A percentile compares a stretch with the other conserved stretches of the same genome.
Conservation (phyloP, 2,888 invertebrate species). For the Teleogryllus oceanicus region DNA sequence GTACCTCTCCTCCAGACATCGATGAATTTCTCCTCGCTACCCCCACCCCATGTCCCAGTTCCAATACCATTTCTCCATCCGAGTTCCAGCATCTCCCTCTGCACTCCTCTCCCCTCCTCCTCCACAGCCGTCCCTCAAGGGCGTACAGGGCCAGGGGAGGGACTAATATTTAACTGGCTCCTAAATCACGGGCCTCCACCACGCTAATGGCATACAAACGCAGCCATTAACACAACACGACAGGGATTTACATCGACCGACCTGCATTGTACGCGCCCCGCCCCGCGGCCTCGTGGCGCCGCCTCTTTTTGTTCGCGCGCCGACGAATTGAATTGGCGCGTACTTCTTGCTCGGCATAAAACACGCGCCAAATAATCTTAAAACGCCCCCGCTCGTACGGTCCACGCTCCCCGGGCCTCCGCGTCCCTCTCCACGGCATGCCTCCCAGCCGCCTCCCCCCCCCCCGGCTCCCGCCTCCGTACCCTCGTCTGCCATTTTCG, state of each 20-base stretch:
- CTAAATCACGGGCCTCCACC: slow-evolving; percentile 6
- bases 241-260: slow-evolving; percentile 9
- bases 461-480: neutral
- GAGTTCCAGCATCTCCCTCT: too few species aligned
- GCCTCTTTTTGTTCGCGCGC: slow-evolving; percentile 5
- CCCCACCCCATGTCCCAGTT: too few species aligned
- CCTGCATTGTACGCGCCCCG: neutral
- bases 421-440: neutral
- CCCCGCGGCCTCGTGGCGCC: neutral
- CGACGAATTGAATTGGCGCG: neutral
- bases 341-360: slow-evolving; percentile 18
- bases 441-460: neutral
- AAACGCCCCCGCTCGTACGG: neutral
- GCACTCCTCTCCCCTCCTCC: too few species aligned
- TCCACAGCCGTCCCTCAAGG: too few species aligned
- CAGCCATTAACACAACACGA: slow-evolving; percentile 18
- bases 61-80: too few species aligned
- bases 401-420: neutral
- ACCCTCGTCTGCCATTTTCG: too few species aligned
- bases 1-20: too few species aligned
- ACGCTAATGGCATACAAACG: slow-evolving; percentile 18
- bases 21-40: too few species aligned
- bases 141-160: neutral
- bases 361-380: slow-evolving; percentile 9
- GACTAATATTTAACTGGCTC: neutral